phyloP scores from a whole-genome alignment of 2,888 invertebrate genomes.

The Rhyacophila evoluta region DNA sequence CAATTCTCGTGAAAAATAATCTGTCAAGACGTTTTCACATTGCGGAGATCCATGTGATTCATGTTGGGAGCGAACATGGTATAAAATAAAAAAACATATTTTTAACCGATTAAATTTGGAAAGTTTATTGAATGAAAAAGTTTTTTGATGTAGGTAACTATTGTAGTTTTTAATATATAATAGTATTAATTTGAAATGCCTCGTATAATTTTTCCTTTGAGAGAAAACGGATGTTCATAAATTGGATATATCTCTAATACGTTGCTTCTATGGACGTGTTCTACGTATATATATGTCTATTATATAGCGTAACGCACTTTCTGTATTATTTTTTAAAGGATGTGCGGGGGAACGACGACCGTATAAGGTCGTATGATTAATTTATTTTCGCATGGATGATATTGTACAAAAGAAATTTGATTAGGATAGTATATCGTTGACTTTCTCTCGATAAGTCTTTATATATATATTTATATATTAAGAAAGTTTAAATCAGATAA shows the following conservation, averaged over 20 bases:
- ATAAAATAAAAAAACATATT: too few relatives aligned
- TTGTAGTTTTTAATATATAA: not conserved
- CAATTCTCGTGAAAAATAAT: too few relatives aligned
- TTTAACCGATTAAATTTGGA: too few relatives aligned
- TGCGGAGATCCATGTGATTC: too few relatives aligned
- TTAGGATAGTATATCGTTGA: not conserved
- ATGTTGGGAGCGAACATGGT: too few relatives aligned
- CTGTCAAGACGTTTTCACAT: too few relatives aligned
- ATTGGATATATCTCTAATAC: not conserved
- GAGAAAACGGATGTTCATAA: constrained; percentile 16
- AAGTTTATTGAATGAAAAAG: too few relatives aligned
- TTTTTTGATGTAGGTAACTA: too few relatives aligned
- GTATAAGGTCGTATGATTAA: not conserved
- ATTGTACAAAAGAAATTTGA: not conserved
- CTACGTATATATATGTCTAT: too few relatives aligned
- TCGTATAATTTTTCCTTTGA: not conserved
- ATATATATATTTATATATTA: not conserved
- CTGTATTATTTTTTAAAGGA: constrained; percentile 20
- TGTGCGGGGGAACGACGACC: not conserved
- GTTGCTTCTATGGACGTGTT: not conserved
- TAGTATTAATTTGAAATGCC: not conserved
- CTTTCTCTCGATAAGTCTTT: not conserved
- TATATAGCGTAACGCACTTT: not conserved
- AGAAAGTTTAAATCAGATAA: not conserved
- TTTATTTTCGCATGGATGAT: constrained; percentile 7